Evolutionary conservation across 2,797 vertebrate species (phyloP).

Genomic region (Cynopterus sphinx): DNA sequence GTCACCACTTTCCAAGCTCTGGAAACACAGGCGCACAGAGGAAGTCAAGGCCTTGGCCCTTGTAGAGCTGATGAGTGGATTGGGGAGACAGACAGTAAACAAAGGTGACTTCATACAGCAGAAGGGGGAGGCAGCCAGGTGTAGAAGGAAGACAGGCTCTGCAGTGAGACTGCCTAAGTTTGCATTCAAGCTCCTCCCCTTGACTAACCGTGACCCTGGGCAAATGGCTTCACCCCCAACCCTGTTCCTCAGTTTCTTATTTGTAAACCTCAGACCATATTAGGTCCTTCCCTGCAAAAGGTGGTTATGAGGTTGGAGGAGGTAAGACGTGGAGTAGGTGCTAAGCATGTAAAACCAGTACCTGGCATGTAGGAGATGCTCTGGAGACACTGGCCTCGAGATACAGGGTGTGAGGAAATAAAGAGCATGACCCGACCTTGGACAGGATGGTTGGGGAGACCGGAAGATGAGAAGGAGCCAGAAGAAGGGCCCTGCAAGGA

Average conservation of each 20-base stretch:
- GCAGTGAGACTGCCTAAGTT: not conserved
- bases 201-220: not conserved
- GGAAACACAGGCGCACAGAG: not conserved
- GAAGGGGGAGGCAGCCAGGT: rapidly evolving
- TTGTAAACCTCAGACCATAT: not conserved
- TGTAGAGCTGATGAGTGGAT: not conserved
- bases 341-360: not conserved
- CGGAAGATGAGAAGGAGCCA: not conserved
- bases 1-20: not conserved
- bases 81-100: not conserved
- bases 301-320: too few relatives aligned
- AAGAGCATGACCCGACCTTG: not conserved
- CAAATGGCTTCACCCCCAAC: not conserved
- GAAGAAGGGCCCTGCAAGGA: not conserved
- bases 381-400: not conserved
- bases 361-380: not conserved
- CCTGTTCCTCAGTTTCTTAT: not conserved
- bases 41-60: not conserved
- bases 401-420: not conserved
- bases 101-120: not conserved
- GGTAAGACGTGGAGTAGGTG: not conserved
- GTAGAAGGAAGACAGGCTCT: rapidly evolving
- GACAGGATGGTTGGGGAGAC: not conserved
- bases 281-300: not conserved
- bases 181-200: not conserved